Percentiles rank a stretch among this genome's conserved stretches.
phyloP scores from a whole-genome alignment of 2,113 vertebrate species.

The Myxocyprinus asiaticus region DNA sequence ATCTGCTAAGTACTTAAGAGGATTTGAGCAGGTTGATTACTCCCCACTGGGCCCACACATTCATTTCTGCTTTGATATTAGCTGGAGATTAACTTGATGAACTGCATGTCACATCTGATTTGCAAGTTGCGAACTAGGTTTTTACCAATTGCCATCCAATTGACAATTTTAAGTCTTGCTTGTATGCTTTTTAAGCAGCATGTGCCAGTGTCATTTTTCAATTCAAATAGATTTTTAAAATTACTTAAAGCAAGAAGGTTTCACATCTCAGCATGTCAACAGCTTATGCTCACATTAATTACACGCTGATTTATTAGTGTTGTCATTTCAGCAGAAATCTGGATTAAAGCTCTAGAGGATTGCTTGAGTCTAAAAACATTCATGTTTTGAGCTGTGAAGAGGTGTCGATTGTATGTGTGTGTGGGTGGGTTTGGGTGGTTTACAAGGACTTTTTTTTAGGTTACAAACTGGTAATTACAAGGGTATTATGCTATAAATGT shows the following conservation, averaged over 20 bases:
- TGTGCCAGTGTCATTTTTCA: not conserved
- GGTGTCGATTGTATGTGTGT: not conserved
- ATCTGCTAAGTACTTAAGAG: constrained; percentile 33
- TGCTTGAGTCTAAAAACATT: not conserved
- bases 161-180: not conserved
- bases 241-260: constrained; percentile 10
- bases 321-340: not conserved
- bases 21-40: constrained; percentile 30
- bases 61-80: constrained; percentile 24
- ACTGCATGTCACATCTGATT: constrained; percentile 11
- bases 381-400: not conserved
- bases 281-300: constrained; percentile 18
- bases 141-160: not conserved
- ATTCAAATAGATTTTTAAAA: constrained; percentile 1
- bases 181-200: constrained; percentile 12
- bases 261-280: constrained; percentile 20
- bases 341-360: constrained; percentile 5
- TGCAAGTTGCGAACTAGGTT: not conserved
- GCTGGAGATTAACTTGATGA: constrained; percentile 2
- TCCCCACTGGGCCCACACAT: constrained; percentile 25
- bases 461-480: too few species aligned
- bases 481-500: too few species aligned
- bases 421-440: too few species aligned
- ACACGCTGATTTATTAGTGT: constrained; percentile 4
- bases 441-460: too few species aligned